Conservation (phyloP, 2,797 vertebrate species). For the Tolypeutes matacus region DNA sequence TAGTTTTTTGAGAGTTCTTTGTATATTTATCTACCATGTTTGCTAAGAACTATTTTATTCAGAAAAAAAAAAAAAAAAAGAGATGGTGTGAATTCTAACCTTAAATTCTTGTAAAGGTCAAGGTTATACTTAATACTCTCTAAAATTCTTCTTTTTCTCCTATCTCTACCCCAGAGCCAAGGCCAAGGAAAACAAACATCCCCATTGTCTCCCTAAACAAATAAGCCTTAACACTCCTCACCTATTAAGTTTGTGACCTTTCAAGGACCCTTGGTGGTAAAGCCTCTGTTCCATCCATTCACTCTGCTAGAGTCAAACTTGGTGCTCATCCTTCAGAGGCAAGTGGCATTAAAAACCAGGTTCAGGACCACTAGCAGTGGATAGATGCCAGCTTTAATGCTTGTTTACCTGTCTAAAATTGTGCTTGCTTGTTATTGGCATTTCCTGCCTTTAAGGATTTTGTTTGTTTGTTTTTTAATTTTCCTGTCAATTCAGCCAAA, state of each 20-base stretch:
- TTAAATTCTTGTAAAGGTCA: not conserved
- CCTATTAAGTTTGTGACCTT: not conserved
- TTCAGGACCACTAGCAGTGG: not conserved
- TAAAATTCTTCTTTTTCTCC: not conserved
- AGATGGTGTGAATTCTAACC: not conserved
- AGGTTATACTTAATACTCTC: not conserved
- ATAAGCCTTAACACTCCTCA: not conserved
- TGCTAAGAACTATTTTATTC: too few relatives aligned
- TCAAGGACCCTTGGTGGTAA: not conserved
- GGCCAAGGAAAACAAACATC: not conserved
- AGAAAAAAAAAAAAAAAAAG: too few relatives aligned
- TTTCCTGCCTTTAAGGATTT: not conserved
- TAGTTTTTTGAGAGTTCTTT: too few relatives aligned
- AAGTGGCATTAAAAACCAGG: not conserved
- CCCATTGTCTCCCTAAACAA: not conserved
- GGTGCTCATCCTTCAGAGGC: not conserved
- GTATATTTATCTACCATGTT: too few relatives aligned
- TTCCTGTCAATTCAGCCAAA: not conserved
- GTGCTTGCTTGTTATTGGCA: not conserved
- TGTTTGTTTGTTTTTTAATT: not conserved
- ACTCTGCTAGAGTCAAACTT: not conserved
- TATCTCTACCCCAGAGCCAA: not conserved
- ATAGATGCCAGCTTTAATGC: not conserved
- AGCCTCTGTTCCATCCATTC: not conserved
- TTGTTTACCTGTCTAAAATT: not conserved